Evolutionary conservation across 2,113 vertebrate genomes (phyloP).

Genomic region (Osmerus eperlanus): DNA sequence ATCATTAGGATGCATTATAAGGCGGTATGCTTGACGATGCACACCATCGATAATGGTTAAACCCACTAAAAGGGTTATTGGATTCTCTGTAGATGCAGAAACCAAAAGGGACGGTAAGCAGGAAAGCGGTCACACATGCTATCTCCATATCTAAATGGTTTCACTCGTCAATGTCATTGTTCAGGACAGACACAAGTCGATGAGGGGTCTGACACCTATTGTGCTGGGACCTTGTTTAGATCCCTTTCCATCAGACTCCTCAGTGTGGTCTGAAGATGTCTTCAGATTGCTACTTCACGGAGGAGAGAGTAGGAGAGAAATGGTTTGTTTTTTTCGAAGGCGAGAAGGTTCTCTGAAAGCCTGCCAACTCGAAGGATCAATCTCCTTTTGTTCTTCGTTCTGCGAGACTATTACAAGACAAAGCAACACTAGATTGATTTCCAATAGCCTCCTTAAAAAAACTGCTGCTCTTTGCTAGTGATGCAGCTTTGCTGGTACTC

Average conservation of each 20-base stretch:
- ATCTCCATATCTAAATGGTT: too few relatives aligned
- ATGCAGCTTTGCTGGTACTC: neutral
- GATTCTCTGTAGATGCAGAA: too few relatives aligned
- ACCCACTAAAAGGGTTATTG: too few relatives aligned
- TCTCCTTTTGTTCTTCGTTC: neutral
- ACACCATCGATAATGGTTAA: too few relatives aligned
- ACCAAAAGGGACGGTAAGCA: too few relatives aligned
- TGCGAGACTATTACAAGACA: neutral
- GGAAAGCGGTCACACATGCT: too few relatives aligned
- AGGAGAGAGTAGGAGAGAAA: neutral
- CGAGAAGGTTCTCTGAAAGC: neutral
- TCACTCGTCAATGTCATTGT: too few relatives aligned
- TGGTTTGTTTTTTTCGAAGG: neutral
- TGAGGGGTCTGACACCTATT: neutral
- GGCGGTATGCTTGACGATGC: too few relatives aligned
- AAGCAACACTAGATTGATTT: constrained; percentile 4
- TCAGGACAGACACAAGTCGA: too few relatives aligned
- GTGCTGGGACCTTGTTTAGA: neutral
- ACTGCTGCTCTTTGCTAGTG: neutral
- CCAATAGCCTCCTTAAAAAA: neutral
- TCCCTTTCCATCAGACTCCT: neutral
- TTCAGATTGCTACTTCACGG: neutral
- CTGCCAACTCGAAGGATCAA: neutral
- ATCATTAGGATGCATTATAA: too few relatives aligned
- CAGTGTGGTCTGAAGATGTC: neutral